A percentile compares a stretch with the other conserved stretches of the same genome.
These are phyloP conservation scores for Oreocharis arfaki DNA, from an alignment of 2,113 vertebrate species.

Conservation along the genomic window DNA sequence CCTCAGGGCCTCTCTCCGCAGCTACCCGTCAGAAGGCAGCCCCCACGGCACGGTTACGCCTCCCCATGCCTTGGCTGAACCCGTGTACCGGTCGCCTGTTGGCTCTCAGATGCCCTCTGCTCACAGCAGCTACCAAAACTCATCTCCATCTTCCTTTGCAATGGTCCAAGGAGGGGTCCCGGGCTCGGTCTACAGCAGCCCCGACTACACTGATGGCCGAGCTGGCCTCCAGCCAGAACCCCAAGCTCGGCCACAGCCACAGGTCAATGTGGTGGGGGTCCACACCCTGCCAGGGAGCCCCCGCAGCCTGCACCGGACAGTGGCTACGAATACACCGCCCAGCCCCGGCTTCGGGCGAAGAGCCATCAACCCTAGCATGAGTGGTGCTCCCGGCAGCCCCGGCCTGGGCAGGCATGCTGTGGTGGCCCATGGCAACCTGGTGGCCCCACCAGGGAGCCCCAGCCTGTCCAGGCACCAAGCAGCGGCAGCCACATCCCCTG, in stretches of 20 bases:
- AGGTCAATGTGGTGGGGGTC: slow-evolving; percentile 60
- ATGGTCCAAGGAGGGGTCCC: slow-evolving; percentile 50
- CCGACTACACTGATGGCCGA: slow-evolving; percentile 45
- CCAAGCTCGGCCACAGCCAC: slow-evolving; percentile 27
- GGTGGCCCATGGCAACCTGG: slow-evolving; percentile 67
- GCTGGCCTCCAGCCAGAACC: slow-evolving; percentile 47
- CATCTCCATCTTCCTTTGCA: slow-evolving; percentile 61
- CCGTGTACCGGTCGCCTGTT: slow-evolving; percentile 71
- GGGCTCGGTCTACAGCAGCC: slow-evolving; percentile 3
- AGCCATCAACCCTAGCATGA: slow-evolving; percentile 61
- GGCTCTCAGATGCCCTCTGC: slow-evolving; percentile 70
- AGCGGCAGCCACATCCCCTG: slow-evolving; percentile 58
- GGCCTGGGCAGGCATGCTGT: slow-evolving; percentile 56
- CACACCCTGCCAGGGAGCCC: slow-evolving; percentile 79
- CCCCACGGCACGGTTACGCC: slow-evolving; percentile 73
- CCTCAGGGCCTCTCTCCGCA: slow-evolving; percentile 65
- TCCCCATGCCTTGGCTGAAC: slow-evolving; percentile 76
- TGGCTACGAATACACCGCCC: slow-evolving; percentile 74
- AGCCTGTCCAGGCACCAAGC: slow-evolving; percentile 79
- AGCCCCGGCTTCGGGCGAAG: slow-evolving; percentile 75
- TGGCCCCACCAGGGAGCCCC: slow-evolving; percentile 81
- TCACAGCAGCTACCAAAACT: slow-evolving; percentile 74
- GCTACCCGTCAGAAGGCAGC: slow-evolving; percentile 76
- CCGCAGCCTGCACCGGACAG: slow-evolving; percentile 75
- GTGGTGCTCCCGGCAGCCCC: slow-evolving; percentile 27